Percentiles rank a stretch among this genome's conserved stretches.
Conservation (phyloP, 1,140 invertebrate species). For the Macrosteles quadrilineatus region DNA sequence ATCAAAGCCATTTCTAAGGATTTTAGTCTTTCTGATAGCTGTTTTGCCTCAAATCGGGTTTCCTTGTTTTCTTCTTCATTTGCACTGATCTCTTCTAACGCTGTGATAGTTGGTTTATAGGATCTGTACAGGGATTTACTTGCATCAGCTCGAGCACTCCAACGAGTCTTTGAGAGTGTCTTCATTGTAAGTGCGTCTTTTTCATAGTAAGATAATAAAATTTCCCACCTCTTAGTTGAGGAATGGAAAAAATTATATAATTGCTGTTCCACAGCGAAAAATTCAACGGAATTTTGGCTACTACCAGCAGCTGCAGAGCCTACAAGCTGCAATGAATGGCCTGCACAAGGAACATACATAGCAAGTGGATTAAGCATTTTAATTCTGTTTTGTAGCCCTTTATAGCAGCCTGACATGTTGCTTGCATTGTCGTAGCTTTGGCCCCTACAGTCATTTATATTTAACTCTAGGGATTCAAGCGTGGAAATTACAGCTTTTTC, state of each 20-base stretch:
- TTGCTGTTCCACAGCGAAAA: too few relatives aligned
- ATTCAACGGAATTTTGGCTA: neutral
- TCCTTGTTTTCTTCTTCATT: too few relatives aligned
- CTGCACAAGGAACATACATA: slow-evolving; percentile 43
- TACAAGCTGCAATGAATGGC: slow-evolving; percentile 45
- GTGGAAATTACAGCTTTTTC: neutral
- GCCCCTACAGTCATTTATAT: slow-evolving; percentile 38
- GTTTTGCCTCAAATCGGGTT: too few relatives aligned
- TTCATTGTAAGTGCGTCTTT: neutral
- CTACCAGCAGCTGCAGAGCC: slow-evolving; percentile 42
- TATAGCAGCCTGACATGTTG: slow-evolving; percentile 42
- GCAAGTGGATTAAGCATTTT: slow-evolving; percentile 40
- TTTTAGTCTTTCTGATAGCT: too few relatives aligned
- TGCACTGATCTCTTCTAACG: too few relatives aligned
- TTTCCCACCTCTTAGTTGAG: slow-evolving; percentile 11
- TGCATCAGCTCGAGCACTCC: neutral
- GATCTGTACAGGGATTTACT: neutral
- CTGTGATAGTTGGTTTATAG: too few relatives aligned
- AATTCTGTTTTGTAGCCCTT: slow-evolving; percentile 44
- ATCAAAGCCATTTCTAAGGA: too few relatives aligned
- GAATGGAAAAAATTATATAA: neutral
- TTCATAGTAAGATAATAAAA: neutral
- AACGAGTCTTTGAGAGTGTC: neutral
- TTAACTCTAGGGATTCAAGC: slow-evolving; percentile 3
- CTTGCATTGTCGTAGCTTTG: slow-evolving; percentile 43